Conservation (phyloP, 2,113 vertebrate genomes). For the Dromaius novaehollandiae region DNA sequence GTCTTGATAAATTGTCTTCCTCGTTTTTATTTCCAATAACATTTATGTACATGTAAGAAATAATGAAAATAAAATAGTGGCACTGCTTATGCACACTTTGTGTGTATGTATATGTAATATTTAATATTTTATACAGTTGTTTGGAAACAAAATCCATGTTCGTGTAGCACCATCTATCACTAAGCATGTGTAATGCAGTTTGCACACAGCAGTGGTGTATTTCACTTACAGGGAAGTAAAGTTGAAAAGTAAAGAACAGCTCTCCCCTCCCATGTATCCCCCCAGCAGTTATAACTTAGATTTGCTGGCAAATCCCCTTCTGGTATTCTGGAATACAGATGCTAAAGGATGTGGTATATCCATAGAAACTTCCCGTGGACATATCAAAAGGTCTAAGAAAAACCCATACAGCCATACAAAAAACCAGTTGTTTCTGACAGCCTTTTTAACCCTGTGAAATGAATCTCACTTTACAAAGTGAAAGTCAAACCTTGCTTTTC, state of each 20-base stretch:
- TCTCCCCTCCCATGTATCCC: neutral
- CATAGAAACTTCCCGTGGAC: too few species aligned
- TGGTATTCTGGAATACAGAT: neutral
- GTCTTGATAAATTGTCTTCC: neutral
- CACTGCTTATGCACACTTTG: rapidly evolving
- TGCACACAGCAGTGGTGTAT: neutral
- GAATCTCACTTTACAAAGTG: neutral
- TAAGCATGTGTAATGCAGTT: neutral
- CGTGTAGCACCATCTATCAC: conserved; percentile 25
- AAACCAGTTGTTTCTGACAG: neutral
- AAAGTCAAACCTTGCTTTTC: neutral
- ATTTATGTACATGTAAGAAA: neutral
- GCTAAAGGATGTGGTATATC: neutral
- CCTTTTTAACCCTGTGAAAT: neutral
- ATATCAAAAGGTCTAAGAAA: too few species aligned
- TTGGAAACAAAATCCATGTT: neutral
- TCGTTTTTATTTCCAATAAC: neutral
- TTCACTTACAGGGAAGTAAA: neutral
- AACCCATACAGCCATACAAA: neutral
- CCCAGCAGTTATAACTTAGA: neutral
- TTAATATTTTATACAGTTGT: neutral
- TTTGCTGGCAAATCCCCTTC: neutral
- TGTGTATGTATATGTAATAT: neutral
- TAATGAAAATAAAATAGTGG: neutral
- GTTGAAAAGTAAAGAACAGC: neutral